Base-by-base conservation (phyloP, 2,888 invertebrate species). In the Yponomeuta malinellus region DNA sequence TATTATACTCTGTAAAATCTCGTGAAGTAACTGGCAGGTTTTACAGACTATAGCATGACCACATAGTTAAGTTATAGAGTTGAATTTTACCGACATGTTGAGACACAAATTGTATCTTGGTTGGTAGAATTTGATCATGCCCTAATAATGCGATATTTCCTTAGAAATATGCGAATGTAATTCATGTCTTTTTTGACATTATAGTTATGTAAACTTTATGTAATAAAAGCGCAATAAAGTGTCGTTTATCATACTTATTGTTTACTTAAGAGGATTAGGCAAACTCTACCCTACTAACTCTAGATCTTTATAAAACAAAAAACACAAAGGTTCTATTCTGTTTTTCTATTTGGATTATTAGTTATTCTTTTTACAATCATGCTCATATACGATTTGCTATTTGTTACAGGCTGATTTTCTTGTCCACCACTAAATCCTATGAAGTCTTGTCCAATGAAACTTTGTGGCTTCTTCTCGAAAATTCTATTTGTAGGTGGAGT, bases 131-230 rank as follows among this genome's bases (percentile, higher is more conserved):
- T 83, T 83, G 82, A 70, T 74, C 73, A 75, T 81, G 78, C 73
- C 77, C 74, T 76, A 76, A 52, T 52, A 43, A 67, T 74, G 74
- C 75, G 74, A 82, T 83, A 87, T 89, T 90, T 86, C 84, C 77
- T 80, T 75, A 76, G 87, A 87, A 87, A 87, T 89, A 85, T 78
- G 75, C 82, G 83, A 73, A 71, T 72, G 70, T 80, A 80, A 80
- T 81, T 31, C 76, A 81, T 88, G 89, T 90, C 87, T 85, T 86
- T 90, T 88, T 88, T 85, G 89, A 90, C 89, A 90, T 88, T 78
- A 79, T 86, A 80, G 78, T 84, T 83, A 78, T 71, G 74, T 43
- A 82, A 81, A 48, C 31, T 37, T 81, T 79, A 81, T 69, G 63
- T 69, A 69, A 69, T 83, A 59, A 15, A 79, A 81, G 83, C 77